phyloP scores from a whole-genome alignment of 2,113 vertebrate genomes.

The Etheostoma spectabile region DNA sequence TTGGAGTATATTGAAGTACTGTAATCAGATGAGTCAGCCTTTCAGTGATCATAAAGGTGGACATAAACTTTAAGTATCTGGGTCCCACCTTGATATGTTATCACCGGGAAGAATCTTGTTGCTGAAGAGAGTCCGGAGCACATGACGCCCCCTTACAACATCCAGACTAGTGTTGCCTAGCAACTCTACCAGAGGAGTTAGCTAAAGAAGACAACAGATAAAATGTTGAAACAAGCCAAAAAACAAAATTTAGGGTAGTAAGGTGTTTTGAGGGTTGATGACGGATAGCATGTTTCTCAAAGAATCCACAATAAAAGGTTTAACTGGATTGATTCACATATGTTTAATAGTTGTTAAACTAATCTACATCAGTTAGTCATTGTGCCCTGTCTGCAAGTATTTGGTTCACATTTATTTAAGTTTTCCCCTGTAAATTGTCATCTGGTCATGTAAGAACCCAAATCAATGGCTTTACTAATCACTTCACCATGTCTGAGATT shows the following conservation, averaged over 20 bases:
- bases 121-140: conserved; percentile 86
- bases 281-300: neutral
- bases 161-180: conserved; percentile 89
- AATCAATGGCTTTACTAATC: neutral
- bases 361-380: neutral
- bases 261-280: neutral
- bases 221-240: neutral
- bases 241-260: neutral
- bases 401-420: neutral
- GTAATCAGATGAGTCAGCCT: too few relatives aligned
- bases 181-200: conserved; percentile 84
- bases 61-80: conserved; percentile 1
- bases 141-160: conserved; percentile 86
- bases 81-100: conserved; percentile 82
- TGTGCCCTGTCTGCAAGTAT: neutral
- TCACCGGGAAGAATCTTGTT: conserved; percentile 83
- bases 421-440: neutral
- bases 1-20: neutral
- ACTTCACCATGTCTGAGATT: neutral
- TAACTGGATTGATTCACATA: neutral
- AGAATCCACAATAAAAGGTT: neutral
- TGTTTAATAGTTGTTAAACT: neutral
- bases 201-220: conserved; percentile 63
- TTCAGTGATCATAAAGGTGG: neutral
- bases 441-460: neutral